Percentiles rank a stretch among this genome's conserved stretches.
phyloP scores from a whole-genome alignment of 2,797 vertebrate species.

The Paguma larvata region DNA sequence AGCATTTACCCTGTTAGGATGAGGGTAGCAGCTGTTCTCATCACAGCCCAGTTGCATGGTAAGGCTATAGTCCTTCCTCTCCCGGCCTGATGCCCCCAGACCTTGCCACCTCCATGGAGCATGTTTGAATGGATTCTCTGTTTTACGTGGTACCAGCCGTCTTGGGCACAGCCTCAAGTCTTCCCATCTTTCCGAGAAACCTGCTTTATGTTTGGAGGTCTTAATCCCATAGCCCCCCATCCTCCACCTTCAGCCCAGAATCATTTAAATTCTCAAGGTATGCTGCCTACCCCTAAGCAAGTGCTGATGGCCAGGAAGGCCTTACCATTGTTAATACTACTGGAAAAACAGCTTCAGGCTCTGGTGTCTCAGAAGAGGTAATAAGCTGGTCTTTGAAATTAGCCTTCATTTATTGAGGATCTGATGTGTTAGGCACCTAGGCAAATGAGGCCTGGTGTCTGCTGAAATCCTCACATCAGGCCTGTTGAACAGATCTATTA shows the following conservation, averaged over 20 bases:
- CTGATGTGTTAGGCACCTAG: neutral
- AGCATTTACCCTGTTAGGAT: neutral
- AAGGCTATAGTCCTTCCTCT: neutral
- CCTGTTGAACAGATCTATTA: neutral
- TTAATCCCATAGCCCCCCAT: neutral
- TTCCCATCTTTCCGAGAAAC: neutral
- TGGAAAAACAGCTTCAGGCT: neutral
- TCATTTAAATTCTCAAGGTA: neutral
- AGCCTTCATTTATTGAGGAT: neutral
- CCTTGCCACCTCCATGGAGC: neutral
- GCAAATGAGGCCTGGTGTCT: neutral
- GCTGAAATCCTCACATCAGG: neutral
- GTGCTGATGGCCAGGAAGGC: neutral
- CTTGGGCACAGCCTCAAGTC: neutral
- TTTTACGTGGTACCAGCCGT: neutral
- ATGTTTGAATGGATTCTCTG: neutral
- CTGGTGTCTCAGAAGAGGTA: neutral
- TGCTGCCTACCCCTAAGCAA: neutral
- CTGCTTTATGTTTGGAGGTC: neutral
- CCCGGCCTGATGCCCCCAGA: neutral
- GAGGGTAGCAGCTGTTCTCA: neutral
- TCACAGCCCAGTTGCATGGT: neutral
- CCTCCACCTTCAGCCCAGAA: neutral
- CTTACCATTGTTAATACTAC: neutral
- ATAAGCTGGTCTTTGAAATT: neutral